Base-by-base conservation (phyloP, 2,797 vertebrate genomes). In the Chrosomus eos region DNA sequence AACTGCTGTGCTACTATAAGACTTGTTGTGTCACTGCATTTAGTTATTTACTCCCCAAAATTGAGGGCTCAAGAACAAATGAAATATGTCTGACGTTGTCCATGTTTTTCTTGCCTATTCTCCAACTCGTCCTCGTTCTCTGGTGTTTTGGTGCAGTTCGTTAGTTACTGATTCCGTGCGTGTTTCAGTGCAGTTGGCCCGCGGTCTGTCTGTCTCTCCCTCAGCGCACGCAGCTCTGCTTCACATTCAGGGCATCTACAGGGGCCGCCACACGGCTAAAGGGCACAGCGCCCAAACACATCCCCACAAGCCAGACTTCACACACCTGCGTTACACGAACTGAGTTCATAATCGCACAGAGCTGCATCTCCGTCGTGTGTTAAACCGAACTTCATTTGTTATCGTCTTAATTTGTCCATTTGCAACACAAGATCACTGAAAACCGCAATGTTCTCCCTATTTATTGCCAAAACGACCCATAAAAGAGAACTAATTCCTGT, bases 191-290 rank as follows among this genome's bases (percentile, higher is more conserved):
- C 93, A 93, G 94, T 90, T 89, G 92, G 93, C 91, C 91, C 87
- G 86, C 89, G 89, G 83, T 90, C 86, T 88, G 88, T 88, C 80
- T 87, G 82, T 86, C 72, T 85, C 64, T 85, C 85, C 77, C 84
- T 64, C 74, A 80, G 71, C 58, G 62, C 36, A 93, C 93, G 91
- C 93, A 93, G 92, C 91, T 93, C 94, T 95, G 94, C 85, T 96
- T 96, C 93, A 92, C 94, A 96, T 96, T 95, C 95, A 95, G 94
- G 90, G 93, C 90, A 93, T 94, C 94, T 93, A 90, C 89, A 89
- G 93, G 93, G 93, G 93, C 95, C 60, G 82, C 91, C 93, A 93
- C 93, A 93, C 91, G 90, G 95, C 93, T 95, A 96, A 96, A 96
- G 95, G 95, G 95, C 95, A 95, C 91, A 90, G 92, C 89, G 92